These are phyloP conservation scores for Cydia pomonella DNA, from an alignment of 1,140 invertebrate genomes.

Conservation along the genomic window DNA sequence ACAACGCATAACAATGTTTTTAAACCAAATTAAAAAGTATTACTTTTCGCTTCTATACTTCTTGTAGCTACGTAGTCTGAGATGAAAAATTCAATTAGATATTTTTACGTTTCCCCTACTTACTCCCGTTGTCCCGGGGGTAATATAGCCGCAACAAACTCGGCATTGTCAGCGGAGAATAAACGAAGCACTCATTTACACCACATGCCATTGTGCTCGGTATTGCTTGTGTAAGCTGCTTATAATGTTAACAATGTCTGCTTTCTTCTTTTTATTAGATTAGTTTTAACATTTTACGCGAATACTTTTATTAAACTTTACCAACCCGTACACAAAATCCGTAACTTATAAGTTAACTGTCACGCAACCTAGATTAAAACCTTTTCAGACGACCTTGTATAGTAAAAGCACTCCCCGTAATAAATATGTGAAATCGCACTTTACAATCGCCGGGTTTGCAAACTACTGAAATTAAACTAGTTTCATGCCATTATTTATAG, in stretches of 20 bases:
- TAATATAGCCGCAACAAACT: slow-evolving; percentile 40
- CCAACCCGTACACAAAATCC: neutral
- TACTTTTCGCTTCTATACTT: slow-evolving; percentile 6
- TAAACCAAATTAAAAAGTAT: too few species aligned
- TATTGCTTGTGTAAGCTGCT: slow-evolving; percentile 44
- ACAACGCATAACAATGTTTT: too few species aligned
- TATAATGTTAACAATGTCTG: slow-evolving; percentile 39
- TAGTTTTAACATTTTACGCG: neutral
- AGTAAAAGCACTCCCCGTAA: neutral
- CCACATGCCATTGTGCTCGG: slow-evolving; percentile 40
- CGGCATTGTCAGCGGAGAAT: slow-evolving; percentile 38
- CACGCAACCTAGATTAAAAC: slow-evolving; percentile 2
- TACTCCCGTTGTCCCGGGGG: slow-evolving; percentile 45
- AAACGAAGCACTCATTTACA: slow-evolving; percentile 47
- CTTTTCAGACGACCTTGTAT: neutral
- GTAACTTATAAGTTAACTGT: neutral
- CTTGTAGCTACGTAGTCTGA: slow-evolving; percentile 25
- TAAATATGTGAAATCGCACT: slow-evolving; percentile 25
- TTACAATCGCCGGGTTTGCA: slow-evolving; percentile 17
- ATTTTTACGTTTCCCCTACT: slow-evolving; percentile 50
- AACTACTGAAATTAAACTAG: slow-evolving; percentile 29
- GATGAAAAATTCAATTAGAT: slow-evolving; percentile 60
- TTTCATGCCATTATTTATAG: slow-evolving; percentile 22
- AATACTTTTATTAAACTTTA: neutral
- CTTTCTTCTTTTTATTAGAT: slow-evolving; percentile 32